Base-by-base conservation (phyloP, 2,888 invertebrate species). In the Argyresthia goedartella region DNA sequence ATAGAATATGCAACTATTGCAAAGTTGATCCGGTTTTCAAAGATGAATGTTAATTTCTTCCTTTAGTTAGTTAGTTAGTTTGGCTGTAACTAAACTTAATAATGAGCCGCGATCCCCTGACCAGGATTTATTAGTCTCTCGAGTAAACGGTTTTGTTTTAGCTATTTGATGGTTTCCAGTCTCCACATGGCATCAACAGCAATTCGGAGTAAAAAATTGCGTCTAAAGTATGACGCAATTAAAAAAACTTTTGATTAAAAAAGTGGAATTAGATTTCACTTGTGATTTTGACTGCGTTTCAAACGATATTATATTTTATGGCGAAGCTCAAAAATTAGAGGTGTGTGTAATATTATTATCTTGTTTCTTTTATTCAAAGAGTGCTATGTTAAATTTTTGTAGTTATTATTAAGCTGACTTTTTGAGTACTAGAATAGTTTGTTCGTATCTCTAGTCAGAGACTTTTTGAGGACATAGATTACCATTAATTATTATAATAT, bases 371-470 rank as follows among this genome's bases (percentile, higher is more conserved):
- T 68, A 74, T 78, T 75, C 66, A 67, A 75, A 71, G 81, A 80
- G 81, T 82, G 81, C 81, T 84, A 80, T 78, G 79, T 81, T 77
- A 76, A 64, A 63, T 4, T 25, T 25, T 64, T 64, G 67, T 79
- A 76, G 48, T 49, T 41, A 39, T 42, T 35, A 35, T 49, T 70
- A 70, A 61, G 59, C 57, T 76, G 76, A 73, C 68, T 60, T 65
- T 76, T 79, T 74, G 39, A 74, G 71, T 77, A 75, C 57, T 82
- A 82, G 80, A 63, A 69, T 81, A 81, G 74, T 66, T 71, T 72
- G 70, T 77, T 71, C 73, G 70, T 76, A 81, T 84, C 81, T 85
- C 86, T 86, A 86, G 86, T 86, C 86, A 86, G 85, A 80, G 86
- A 86, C 75, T 71, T 65, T 76, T 76, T 79, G 65, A 65, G 62